Evolutionary conservation across 2,888 invertebrate genomes (phyloP).

Genomic region (Stenurella melanura): DNA sequence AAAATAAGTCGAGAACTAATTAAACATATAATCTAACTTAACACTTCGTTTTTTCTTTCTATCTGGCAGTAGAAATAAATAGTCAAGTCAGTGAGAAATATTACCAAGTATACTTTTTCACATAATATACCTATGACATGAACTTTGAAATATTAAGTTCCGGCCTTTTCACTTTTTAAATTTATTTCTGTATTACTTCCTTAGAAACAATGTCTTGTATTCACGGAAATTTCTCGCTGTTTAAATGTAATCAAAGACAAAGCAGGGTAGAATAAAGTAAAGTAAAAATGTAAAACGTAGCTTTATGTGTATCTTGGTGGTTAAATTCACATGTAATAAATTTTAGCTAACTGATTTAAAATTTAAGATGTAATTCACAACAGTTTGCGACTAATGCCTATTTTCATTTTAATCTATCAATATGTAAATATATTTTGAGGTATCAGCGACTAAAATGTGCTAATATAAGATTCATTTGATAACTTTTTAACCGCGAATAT

Average conservation of each 20-base stretch:
- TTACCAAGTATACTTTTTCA: neutral
- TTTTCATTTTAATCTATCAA: no score
- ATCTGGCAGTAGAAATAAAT: neutral
- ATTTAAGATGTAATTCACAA: no score
- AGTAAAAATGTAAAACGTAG: neutral
- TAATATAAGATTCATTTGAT: no score
- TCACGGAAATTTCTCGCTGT: neutral
- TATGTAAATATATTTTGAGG: no score
- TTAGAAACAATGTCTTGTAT: neutral
- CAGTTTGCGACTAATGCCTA: no score
- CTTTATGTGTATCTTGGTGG: neutral
- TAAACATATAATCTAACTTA: neutral
- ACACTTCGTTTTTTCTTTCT: neutral
- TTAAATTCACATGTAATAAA: neutral
- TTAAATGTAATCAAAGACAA: neutral
- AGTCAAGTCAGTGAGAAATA: neutral
- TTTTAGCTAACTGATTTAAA: no score
- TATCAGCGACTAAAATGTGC: no score
- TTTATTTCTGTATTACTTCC: slow-evolving; percentile 1
- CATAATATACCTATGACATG: neutral
- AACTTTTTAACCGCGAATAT: no score
- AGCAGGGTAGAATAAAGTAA: neutral
- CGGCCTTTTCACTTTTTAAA: slow-evolving; percentile 1
- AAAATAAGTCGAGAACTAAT: neutral
- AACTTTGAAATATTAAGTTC: neutral